phyloP scores from a whole-genome alignment of 2,797 vertebrate genomes.

The Danio kyathit region DNA sequence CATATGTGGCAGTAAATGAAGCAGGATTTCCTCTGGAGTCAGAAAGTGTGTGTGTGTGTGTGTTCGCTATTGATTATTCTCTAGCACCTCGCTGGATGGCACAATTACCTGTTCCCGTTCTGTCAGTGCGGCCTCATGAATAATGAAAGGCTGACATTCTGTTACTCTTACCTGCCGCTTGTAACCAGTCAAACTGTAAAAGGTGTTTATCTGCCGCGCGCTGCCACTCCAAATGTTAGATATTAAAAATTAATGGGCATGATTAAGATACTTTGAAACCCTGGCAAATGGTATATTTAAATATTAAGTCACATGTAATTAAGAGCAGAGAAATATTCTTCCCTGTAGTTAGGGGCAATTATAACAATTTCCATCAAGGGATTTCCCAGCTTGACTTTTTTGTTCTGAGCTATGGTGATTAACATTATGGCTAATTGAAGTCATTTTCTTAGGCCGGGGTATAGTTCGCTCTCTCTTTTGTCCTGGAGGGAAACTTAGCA shows the following conservation, averaged over 20 bases:
- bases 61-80: constrained; percentile 61
- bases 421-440: constrained; percentile 98
- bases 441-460: constrained; percentile 86
- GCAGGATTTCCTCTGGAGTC: constrained; percentile 45
- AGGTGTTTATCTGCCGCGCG: constrained; percentile 90
- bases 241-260: constrained; percentile 97
- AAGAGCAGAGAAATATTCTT: constrained; percentile 90
- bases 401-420: constrained; percentile 96
- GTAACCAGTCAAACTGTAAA: constrained; percentile 94
- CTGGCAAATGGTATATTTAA: constrained; percentile 94
- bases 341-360: constrained; percentile 96
- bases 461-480: constrained; percentile 74
- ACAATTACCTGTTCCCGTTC: constrained; percentile 79
- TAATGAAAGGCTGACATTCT: constrained; percentile 88
- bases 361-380: constrained; percentile 98
- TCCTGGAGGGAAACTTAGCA: constrained; percentile 77
- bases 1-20: not conserved
- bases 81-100: constrained; percentile 69
- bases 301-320: constrained; percentile 97
- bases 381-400: constrained; percentile 95
- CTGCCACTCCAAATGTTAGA: constrained; percentile 82
- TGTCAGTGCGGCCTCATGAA: constrained; percentile 77
- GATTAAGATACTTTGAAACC: constrained; percentile 94
- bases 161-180: constrained; percentile 86
- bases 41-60: not conserved